These are phyloP conservation scores for Trissoscelio sp. DNA, from an alignment of 2,888 invertebrate genomes.

Conservation along the genomic window DNA sequence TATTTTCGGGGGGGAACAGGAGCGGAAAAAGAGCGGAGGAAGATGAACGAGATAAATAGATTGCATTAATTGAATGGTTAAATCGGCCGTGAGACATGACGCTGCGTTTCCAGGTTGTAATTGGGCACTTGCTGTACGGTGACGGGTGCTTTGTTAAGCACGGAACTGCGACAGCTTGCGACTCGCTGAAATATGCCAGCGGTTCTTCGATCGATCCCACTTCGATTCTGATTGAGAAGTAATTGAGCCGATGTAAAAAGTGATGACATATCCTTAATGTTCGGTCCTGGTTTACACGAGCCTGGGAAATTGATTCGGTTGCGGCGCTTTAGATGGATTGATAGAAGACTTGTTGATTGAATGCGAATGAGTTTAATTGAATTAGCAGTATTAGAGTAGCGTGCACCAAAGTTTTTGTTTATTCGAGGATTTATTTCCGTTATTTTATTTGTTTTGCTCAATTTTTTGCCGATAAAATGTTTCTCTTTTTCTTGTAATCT, in stretches of 20 bases:
- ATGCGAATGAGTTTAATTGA: slow-evolving; percentile 1
- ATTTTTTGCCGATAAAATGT: no score
- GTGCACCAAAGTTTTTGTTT: not conserved
- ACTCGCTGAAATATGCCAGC: slow-evolving; percentile 31
- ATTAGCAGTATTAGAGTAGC: not conserved
- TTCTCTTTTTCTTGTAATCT: no score
- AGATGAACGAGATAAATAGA: slow-evolving; percentile 53
- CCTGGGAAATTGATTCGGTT: slow-evolving; percentile 19
- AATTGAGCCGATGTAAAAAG: slow-evolving; percentile 24
- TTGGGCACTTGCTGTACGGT: slow-evolving; percentile 53
- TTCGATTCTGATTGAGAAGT: slow-evolving; percentile 11
- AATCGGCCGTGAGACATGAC: slow-evolving; percentile 57
- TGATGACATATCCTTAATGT: slow-evolving; percentile 3
- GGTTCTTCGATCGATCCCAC: slow-evolving; percentile 15
- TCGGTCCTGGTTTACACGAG: not conserved
- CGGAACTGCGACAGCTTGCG: slow-evolving; percentile 39
- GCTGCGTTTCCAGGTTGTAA: slow-evolving; percentile 49
- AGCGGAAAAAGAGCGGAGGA: slow-evolving; percentile 3
- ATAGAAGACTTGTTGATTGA: slow-evolving; percentile 28
- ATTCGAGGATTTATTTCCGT: not conserved
- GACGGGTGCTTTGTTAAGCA: slow-evolving; percentile 47
- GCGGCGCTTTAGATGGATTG: not conserved
- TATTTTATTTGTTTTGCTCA: not conserved
- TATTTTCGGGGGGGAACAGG: slow-evolving; percentile 18
- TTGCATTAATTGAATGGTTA: slow-evolving; percentile 58